phyloP scores from a whole-genome alignment of 2,888 invertebrate species.

The Cheilosia pagana region DNA sequence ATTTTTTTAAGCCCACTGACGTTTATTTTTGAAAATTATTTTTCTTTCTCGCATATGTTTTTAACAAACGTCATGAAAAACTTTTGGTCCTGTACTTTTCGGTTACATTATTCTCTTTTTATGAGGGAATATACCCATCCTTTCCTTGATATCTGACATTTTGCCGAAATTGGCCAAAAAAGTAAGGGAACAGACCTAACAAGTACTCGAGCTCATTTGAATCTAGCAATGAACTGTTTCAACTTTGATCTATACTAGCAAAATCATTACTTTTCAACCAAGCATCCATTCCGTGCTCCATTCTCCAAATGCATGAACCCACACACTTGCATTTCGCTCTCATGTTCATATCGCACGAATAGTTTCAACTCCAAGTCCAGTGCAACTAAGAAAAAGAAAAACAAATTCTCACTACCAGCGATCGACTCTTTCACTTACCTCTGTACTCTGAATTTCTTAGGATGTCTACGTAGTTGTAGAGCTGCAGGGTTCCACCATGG shows the following conservation, averaged over 20 bases:
- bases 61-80: too few relatives aligned
- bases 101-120: too few relatives aligned
- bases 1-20: too few relatives aligned
- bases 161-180: too few relatives aligned
- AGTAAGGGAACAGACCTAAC: too few relatives aligned
- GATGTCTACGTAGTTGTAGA: conserved; percentile 93
- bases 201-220: too few relatives aligned
- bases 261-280: conserved; percentile 6
- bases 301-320: neutral
- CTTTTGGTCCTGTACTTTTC: too few relatives aligned
- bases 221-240: too few relatives aligned
- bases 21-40: too few relatives aligned
- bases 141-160: too few relatives aligned
- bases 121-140: too few relatives aligned
- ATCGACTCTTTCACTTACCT: neutral
- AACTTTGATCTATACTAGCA: neutral
- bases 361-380: neutral
- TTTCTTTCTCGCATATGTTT: too few relatives aligned
- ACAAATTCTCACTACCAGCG: neutral
- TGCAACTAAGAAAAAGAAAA: neutral
- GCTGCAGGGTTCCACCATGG: conserved; percentile 90
- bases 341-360: conserved; percentile 38
- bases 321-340: conserved; percentile 8
- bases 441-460: conserved; percentile 82
- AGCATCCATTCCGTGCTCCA: neutral